These are phyloP conservation scores for Jordanella pulchra DNA, from an alignment of 2,797 vertebrate species.

Conservation along the genomic window DNA sequence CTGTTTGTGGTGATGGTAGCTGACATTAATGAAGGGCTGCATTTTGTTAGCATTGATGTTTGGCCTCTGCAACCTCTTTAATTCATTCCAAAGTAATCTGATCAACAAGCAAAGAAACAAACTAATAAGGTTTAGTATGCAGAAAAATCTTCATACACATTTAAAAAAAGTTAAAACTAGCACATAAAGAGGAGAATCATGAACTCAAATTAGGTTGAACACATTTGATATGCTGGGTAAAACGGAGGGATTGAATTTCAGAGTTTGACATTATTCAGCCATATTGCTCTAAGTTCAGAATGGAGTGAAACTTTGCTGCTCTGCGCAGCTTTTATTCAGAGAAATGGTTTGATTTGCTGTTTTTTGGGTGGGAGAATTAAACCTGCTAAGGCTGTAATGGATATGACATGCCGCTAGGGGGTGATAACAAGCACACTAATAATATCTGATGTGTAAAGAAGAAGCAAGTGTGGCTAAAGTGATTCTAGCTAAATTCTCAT, in stretches of 20 bases:
- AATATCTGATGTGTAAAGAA: neutral
- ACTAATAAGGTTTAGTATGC: neutral
- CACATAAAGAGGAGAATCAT: neutral
- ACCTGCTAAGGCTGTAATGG: too few species aligned
- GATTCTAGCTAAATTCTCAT: too few species aligned
- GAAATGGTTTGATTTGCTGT: too few species aligned
- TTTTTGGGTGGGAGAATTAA: neutral
- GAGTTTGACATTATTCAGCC: neutral
- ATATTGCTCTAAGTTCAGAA: neutral
- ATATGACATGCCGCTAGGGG: neutral
- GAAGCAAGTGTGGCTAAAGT: neutral
- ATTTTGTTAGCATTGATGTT: neutral
- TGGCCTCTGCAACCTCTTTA: neutral
- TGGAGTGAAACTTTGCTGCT: neutral
- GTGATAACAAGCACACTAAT: neutral
- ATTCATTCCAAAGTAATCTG: neutral
- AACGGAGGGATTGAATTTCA: neutral
- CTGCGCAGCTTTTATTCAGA: too few species aligned
- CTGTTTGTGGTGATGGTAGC: neutral
- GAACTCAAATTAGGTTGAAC: neutral
- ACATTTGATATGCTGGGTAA: neutral
- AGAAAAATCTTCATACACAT: neutral
- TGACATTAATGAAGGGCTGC: neutral
- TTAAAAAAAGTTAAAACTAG: neutral
- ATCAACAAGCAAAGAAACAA: neutral